These are phyloP conservation scores for Dasyprocta punctata DNA, from an alignment of 2,113 vertebrate genomes.

Conservation along the genomic window DNA sequence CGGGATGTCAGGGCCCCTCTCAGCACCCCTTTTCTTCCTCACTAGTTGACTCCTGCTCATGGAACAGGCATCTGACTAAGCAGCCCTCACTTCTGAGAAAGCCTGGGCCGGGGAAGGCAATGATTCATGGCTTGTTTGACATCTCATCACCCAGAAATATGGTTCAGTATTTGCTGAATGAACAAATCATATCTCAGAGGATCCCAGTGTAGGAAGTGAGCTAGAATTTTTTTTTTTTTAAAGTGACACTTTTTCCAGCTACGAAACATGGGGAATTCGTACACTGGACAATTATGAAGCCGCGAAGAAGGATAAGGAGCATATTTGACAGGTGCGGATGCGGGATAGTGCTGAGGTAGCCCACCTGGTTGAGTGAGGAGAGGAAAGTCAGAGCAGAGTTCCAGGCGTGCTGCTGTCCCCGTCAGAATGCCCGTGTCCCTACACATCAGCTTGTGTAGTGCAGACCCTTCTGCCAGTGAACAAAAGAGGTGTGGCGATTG, in stretches of 20 bases:
- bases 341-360: background rate
- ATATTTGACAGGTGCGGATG: background rate
- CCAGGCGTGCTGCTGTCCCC: background rate
- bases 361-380: background rate
- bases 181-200: conserved; percentile 6
- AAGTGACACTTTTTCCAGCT: background rate
- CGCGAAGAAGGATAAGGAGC: background rate
- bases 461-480: background rate
- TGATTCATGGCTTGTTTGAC: background rate
- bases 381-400: background rate
- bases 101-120: background rate
- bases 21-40: background rate
- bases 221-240: background rate
- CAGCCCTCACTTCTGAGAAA: background rate
- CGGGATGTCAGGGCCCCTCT: background rate
- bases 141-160: background rate
- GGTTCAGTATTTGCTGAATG: conserved; percentile 41
- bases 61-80: background rate
- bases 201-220: background rate
- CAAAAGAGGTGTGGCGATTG: accelerated
- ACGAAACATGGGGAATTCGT: conserved; percentile 3
- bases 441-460: background rate
- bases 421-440: too few species aligned
- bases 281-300: background rate
- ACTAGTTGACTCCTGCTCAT: background rate